phyloP scores from a whole-genome alignment of 2,797 vertebrate species.

The Chaunax sp. region DNA sequence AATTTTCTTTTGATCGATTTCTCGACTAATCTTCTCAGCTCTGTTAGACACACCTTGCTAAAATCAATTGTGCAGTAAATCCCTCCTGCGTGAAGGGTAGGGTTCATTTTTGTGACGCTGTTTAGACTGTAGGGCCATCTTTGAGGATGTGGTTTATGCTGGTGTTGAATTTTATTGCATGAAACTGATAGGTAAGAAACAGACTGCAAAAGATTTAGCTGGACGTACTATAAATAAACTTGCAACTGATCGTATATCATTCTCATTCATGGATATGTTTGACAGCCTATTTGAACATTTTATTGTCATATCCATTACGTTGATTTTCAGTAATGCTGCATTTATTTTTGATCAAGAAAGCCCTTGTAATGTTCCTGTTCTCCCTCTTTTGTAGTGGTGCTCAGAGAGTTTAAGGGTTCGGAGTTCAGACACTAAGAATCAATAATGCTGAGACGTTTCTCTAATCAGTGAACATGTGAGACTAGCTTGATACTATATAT shows the following conservation, averaged over 20 bases:
- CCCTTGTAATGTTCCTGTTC: not conserved
- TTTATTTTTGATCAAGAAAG: constrained; percentile 6
- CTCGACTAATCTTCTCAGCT: too few species aligned
- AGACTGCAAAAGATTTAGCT: too few species aligned
- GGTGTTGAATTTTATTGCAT: not conserved
- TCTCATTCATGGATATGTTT: not conserved
- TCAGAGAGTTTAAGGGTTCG: not conserved
- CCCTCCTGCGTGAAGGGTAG: not conserved
- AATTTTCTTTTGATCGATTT: too few species aligned
- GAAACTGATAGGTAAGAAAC: not conserved
- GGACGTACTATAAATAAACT: not conserved
- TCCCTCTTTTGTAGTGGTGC: not conserved
- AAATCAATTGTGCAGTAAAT: not conserved
- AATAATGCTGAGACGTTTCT: constrained; percentile 26
- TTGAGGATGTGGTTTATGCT: too few species aligned
- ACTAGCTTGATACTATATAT: not conserved
- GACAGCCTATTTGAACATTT: not conserved
- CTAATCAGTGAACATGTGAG: not conserved
- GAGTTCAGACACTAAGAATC: constrained; percentile 18
- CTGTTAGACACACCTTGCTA: too few species aligned
- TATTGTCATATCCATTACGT: not conserved
- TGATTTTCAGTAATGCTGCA: constrained; percentile 5
- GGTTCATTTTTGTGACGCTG: not conserved
- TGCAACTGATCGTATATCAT: not conserved
- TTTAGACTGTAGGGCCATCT: not conserved